Base-by-base conservation (phyloP, 2,113 vertebrate genomes). In the Dasyurus viverrinus region DNA sequence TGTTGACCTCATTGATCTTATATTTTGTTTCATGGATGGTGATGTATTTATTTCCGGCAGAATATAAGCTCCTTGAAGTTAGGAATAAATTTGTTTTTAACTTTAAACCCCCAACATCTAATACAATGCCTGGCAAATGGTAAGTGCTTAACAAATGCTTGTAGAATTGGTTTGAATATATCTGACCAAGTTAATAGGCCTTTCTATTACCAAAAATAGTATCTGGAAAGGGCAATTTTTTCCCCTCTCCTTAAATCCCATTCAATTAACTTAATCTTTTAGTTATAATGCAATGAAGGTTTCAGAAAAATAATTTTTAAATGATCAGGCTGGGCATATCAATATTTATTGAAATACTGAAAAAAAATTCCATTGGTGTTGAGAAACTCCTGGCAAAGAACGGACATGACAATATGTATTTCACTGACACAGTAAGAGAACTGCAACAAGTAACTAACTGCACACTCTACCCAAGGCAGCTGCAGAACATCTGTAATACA, bases 261-360 rank as follows among this genome's bases (percentile, higher is more conserved):
- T 94, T 89, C 50, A 0, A 91, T 9, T 30, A 89, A 52, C n/a
- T 94, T 53, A 47, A 76, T 89, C 46, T 46, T 92, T 23, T 89
- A 46, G 16, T 90, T 92, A 47, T 30, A 47, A 25, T 8, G 93
- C 30, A 97, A 93, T 68, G 95, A 97, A 91, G 68, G 96, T 94
- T 47, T 96, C 94, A 98, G 93, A 98, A 98, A 98, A 96, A 97
- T 97, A 97, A 84, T 98, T 97, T 53, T 96, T 97, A 98, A 98
- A 93, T 98, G 55, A 97, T 97, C 95, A 97, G 98, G 98, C 97
- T 90, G 97, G 98, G 98, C 99, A 99, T 99, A 99, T 98, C 98
- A 98, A 99, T 98, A 99, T 99, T 99, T 99, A 99, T 99, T 99
- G 99, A 99, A 99, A 99, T 99, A 99, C 98, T 98, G 99, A 98